Base-by-base conservation (phyloP, 2,888 invertebrate species). In the Frankliniella fusca region DNA sequence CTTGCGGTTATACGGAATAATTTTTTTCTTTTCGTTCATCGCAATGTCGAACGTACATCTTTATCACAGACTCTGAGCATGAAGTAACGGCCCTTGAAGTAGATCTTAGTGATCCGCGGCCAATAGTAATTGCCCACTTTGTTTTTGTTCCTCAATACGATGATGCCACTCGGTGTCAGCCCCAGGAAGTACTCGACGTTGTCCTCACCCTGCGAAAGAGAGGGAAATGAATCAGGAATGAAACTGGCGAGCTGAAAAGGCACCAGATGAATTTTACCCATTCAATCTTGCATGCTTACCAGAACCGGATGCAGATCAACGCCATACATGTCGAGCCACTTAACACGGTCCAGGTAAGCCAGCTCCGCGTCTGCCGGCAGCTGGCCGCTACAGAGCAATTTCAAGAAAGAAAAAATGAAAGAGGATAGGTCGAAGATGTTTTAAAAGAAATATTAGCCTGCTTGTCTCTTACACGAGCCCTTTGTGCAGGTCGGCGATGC, bases 311-410 rank as follows among this genome's bases (percentile, higher is more conserved):
- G 98, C 86, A 98, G 92, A 90, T 98, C 98, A 81, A 98, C 97
- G 81, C 98, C 98, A 88, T 98, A 98, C 96, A 98, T 97, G 88
- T 98, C 98, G 87, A 98, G 92, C 98, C 98, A 98, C 92, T 98
- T 98, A 86, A 97, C 96, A 92, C 97, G 97, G 89, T 98, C 97
- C 88, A 98, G 91, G 90, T 96, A 98, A 90, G 95, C 96, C 86
- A 97, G 91, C 90, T 98, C 98, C 61, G 97, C 97, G 85, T 95
- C 93, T 82, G 97, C 94, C 83, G 98, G 97, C 85, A 95, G 93
- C 88, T 95, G 94, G 84, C 96, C 96, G 85, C 95, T 95, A 90
- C 82, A 88, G 87, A 86, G 61, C 7, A 61, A 38, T 38, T 38
- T 38, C 38, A 38, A 38, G 38, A 38, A 5, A 54, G 8, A 54